Evolutionary conservation across 2,113 vertebrate species (phyloP), one percentile per base, ranked within the genome.

Genomic region (Taurulus bubalis): DNA sequence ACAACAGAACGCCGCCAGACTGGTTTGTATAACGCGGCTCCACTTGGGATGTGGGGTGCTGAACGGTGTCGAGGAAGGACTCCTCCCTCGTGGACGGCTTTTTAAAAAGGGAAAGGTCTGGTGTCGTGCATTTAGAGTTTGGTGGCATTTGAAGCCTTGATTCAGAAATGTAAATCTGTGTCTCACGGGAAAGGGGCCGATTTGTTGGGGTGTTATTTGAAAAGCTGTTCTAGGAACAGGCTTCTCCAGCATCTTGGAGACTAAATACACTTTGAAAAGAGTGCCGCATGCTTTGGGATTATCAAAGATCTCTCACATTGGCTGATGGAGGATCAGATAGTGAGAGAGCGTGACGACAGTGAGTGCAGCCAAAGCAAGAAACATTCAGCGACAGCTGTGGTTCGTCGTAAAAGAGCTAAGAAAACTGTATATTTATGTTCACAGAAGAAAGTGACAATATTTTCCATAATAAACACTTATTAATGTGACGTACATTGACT

Each of bases 401-500:
- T 75, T 85, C 34, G 82, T 88, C 74, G 47, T 70, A 84, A 90
- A 91, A 91, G 82, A 73, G 59, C 86, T 92, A 83, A 64, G 84
- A 91, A 89, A 91, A 84, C 38, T 38, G 74, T 87, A 49, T 88
- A 83, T 91, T 86, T 86, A 77, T 81, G 76, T 78, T 87, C 85
- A 92, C 79, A 93, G 75, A 90, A 84, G 83, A 93, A 90, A 80
- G 45, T 83, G 82, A 93, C 88, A 87, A 70, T 70, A 62, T 75
- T 78, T 87, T 84, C 6, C 83, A 83, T 89, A 79, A 72, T 70
- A 84, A 89, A 87, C 87, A 91, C 63, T 84, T 78, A 64, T 85
- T 81, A 83, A 89, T 77, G 87, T 77, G 84, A 94, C 79, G 63
- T 90, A 94, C 91, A 94, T 91, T 63, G 89, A 94, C 85, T 94